phyloP scores from a whole-genome alignment of 1,140 invertebrate genomes.

The Drosophila lowei region DNA sequence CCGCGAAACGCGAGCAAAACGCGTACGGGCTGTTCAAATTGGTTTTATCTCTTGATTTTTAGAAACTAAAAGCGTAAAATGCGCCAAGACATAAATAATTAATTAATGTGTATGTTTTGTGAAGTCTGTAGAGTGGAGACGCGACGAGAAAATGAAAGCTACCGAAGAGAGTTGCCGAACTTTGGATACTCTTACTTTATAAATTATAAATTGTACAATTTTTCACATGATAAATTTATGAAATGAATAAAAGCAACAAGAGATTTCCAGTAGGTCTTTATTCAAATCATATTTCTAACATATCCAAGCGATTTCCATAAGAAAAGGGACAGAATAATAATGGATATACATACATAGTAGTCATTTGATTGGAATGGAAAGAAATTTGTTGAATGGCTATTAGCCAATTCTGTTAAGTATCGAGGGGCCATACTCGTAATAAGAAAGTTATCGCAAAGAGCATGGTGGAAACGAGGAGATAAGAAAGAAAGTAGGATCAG shows the following conservation, averaged over 20 bases:
- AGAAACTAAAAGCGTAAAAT: slow-evolving; percentile 68
- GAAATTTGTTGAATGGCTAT: slow-evolving; percentile 25
- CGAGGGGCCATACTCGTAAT: background rate
- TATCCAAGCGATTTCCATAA: too few relatives aligned
- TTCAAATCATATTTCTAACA: too few relatives aligned
- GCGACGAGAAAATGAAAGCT: slow-evolving; percentile 8
- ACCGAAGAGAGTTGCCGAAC: background rate
- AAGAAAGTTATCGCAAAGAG: slow-evolving; percentile 25
- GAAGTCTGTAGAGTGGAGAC: background rate
- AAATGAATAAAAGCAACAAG: too few relatives aligned
- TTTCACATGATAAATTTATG: background rate
- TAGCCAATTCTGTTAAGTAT: background rate
- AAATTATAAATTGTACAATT: background rate
- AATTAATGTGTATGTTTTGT: slow-evolving; percentile 36
- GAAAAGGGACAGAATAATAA: too few relatives aligned
- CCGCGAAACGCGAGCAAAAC: slow-evolving; percentile 55
- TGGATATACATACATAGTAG: too few relatives aligned
- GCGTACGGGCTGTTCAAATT: slow-evolving; percentile 47
- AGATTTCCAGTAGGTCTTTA: too few relatives aligned
- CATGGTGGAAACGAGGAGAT: slow-evolving; percentile 19
- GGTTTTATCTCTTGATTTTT: slow-evolving; percentile 28
- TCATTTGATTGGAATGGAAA: slow-evolving; percentile 1
- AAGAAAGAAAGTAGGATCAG: slow-evolving; percentile 43
- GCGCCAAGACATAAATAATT: slow-evolving; percentile 67
- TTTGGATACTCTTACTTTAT: background rate